Percentiles rank a stretch among this genome's conserved stretches.
These are phyloP conservation scores for Pristis pectinata DNA, from an alignment of 2,797 vertebrate species.

Conservation along the genomic window DNA sequence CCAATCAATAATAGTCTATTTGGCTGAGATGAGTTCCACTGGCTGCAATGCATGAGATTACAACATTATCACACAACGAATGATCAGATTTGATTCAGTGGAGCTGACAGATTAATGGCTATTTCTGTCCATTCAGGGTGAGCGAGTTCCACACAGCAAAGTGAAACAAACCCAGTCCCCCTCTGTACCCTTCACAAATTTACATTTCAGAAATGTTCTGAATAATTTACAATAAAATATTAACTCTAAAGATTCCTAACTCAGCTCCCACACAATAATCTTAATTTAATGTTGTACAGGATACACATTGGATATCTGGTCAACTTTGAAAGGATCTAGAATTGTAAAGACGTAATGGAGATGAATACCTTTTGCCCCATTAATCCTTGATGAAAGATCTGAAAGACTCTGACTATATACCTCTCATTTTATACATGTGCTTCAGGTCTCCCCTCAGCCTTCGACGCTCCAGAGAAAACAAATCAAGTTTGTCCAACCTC, in stretches of 20 bases:
- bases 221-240: background rate
- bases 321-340: background rate
- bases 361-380: background rate
- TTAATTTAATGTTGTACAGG: background rate
- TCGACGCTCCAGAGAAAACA: too few species aligned
- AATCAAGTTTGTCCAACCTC: too few species aligned
- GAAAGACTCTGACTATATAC: too few species aligned
- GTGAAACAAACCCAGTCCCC: background rate
- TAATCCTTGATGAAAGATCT: too few species aligned
- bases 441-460: too few species aligned
- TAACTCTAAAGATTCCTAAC: background rate
- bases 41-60: slow-evolving; percentile 10
- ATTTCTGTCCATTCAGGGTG: background rate
- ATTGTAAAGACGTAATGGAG: background rate
- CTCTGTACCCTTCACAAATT: background rate
- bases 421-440: too few species aligned
- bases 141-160: background rate
- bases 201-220: background rate
- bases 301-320: background rate
- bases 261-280: background rate
- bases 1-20: slow-evolving; percentile 25
- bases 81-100: background rate
- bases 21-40: background rate
- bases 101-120: slow-evolving; percentile 1
- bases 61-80: background rate